Base-by-base conservation (phyloP, 2,888 invertebrate species). In the Odiellus spinosus region DNA sequence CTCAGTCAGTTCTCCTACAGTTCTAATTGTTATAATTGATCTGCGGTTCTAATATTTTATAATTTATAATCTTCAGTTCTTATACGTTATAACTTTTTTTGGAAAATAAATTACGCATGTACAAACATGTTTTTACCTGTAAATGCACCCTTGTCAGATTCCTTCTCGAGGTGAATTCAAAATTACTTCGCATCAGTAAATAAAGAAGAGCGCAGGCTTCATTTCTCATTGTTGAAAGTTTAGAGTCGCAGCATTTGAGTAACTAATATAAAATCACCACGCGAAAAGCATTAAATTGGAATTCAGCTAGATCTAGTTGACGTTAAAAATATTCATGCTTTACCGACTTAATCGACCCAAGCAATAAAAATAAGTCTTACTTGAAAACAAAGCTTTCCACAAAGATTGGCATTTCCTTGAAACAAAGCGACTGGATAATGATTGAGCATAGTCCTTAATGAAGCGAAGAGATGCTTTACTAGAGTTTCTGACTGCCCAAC, bases 181-280 rank as follows among this genome's bases (percentile, higher is more conserved):
- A 93, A 71, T 91, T 91, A 61, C 85, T 85, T 55, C 90, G 74
- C 90, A 93, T 90, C 32, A 93, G 73, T 44, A 90, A 71, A 67
- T 91, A 93, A 2, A 93, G 71, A 20, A 90, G 78, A 40, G 88
- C 88, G 59, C 88, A 88, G 0, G 91, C 84, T 64, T 91, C 91
- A 59, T 86, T 83, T 17, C 91, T 74, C 45, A 88, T 77, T 49
- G 79, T 78, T 38, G 80, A 77, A 54, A 90, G 73, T 53, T 86
- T 78, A 59, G 86, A 85, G 64, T 81, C 88, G 63, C 88, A 90
- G 59, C 85, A 80, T 52, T 79, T 76, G 42, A 91, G 71, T 21
- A 61, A 58, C 50, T 52, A 45, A 15, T 4, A 26, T 6, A 26
- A 26, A 26, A 26, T n/a, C n/a, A n/a, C n/a, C n/a, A n/a, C n/a